Evolutionary conservation across 2,888 invertebrate species (phyloP).

Genomic region (Acanthosepion pharaonis): DNA sequence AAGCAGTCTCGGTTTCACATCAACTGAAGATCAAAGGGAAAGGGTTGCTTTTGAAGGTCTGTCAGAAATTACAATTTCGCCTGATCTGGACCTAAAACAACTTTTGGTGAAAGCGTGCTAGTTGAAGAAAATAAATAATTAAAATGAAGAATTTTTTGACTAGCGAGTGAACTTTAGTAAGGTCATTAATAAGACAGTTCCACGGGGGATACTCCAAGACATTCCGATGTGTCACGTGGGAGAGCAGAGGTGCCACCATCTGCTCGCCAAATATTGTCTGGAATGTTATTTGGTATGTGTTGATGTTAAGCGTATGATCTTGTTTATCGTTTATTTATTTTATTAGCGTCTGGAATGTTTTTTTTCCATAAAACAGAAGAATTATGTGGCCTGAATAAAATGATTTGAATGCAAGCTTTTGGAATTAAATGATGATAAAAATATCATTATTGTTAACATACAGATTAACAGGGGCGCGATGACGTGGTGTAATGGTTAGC

Average conservation of each 20-base stretch:
- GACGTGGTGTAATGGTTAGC: too few relatives aligned
- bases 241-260: neutral
- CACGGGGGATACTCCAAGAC: neutral
- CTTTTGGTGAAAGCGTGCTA: neutral
- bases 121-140: neutral
- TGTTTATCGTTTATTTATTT: neutral
- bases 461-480: too few relatives aligned
- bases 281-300: neutral
- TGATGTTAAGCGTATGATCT: neutral
- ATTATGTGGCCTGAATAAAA: neutral
- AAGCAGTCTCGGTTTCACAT: neutral
- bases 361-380: neutral
- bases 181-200: neutral
- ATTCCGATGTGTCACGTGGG: neutral
- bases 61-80: neutral
- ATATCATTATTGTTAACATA: too few relatives aligned
- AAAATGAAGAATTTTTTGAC: neutral
- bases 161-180: neutral
- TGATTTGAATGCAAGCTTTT: neutral
- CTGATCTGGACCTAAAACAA: neutral
- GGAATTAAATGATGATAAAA: neutral
- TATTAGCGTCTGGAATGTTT: neutral
- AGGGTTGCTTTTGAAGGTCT: neutral
- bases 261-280: neutral
- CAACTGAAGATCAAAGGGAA: neutral